Evolutionary conservation across 1,140 invertebrate genomes (phyloP).

Genomic region (Hyphantria cunea): DNA sequence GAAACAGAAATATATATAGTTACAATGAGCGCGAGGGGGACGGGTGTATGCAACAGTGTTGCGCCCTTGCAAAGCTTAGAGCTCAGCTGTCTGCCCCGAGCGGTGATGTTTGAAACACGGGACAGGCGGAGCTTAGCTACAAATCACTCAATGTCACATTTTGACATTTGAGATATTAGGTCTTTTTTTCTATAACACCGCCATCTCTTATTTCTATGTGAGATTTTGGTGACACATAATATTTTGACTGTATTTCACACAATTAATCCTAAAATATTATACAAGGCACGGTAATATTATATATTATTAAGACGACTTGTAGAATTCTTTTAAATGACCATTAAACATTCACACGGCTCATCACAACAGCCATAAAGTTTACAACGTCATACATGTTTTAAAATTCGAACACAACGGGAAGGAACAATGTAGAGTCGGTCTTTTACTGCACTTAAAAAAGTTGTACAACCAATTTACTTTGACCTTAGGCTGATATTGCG

Average conservation of each 20-base stretch:
- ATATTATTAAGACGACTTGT: conserved; percentile 30
- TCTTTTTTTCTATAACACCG: conserved; percentile 81
- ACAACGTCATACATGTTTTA: conserved; percentile 59
- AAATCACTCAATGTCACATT: conserved; percentile 83
- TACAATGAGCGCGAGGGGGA: conserved; percentile 56
- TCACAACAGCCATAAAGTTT: conserved; percentile 65
- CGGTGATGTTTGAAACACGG: conserved; percentile 82
- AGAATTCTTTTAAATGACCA: conserved; percentile 36
- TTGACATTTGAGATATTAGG: conserved; percentile 83
- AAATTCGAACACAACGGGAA: conserved; percentile 49
- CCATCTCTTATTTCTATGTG: conserved; percentile 55
- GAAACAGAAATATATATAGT: conserved; percentile 55
- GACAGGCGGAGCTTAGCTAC: conserved; percentile 82
- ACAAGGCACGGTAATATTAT: neutral
- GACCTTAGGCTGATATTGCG: conserved; percentile 12
- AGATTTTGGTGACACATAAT: conserved; percentile 13
- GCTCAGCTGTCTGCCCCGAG: conserved; percentile 77
- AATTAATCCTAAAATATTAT: conserved; percentile 13
- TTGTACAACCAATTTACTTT: conserved; percentile 24
- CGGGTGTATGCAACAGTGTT: conserved; percentile 63
- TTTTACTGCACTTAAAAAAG: conserved; percentile 28
- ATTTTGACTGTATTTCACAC: conserved; percentile 1
- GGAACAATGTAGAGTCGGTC: conserved; percentile 39
- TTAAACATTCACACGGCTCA: conserved; percentile 62
- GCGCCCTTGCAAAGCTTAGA: conserved; percentile 69